phyloP scores from a whole-genome alignment of 2,888 invertebrate genomes.

The Itoplectis maculator region DNA sequence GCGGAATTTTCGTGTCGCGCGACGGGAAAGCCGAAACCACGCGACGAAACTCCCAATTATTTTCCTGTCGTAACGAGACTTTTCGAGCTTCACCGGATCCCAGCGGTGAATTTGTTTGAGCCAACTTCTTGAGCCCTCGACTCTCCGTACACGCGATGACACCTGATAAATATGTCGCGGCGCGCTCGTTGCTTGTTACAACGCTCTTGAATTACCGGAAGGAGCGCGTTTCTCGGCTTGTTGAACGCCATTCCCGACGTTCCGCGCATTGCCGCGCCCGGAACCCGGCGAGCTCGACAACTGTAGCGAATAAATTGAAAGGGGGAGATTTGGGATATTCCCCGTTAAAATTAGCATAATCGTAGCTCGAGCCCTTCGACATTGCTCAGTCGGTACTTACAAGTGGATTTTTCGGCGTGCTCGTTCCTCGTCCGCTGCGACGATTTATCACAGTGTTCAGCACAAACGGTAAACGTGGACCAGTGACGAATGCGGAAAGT shows the following conservation, averaged over 20 bases:
- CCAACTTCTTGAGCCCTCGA: not conserved
- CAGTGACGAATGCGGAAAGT: too few relatives aligned
- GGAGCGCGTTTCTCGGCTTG: constrained; percentile 27
- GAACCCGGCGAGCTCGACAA: not conserved
- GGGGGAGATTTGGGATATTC: too few relatives aligned
- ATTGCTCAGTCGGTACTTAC: not conserved
- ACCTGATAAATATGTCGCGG: constrained; percentile 28
- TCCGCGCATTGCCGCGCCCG: not conserved
- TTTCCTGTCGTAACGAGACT: constrained; percentile 4
- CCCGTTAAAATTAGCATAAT: constrained; percentile 37
- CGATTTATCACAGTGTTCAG: not conserved
- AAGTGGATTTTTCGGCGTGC: not conserved
- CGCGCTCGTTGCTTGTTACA: constrained; percentile 16
- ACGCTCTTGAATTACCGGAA: constrained; percentile 6
- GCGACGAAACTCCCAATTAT: not conserved
- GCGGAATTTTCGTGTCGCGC: not conserved
- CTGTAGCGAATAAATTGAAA: constrained; percentile 21
- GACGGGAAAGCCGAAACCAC: not conserved
- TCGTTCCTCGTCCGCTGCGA: not conserved
- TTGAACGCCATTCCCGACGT: constrained; percentile 18
- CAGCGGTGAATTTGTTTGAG: constrained; percentile 12
- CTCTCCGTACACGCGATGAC: not conserved
- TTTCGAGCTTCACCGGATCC: too few relatives aligned
- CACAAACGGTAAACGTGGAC: not conserved
- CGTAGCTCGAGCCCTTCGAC: constrained; percentile 10